Base-by-base conservation (phyloP, 2,113 vertebrate species). In the Chionis minor region DNA sequence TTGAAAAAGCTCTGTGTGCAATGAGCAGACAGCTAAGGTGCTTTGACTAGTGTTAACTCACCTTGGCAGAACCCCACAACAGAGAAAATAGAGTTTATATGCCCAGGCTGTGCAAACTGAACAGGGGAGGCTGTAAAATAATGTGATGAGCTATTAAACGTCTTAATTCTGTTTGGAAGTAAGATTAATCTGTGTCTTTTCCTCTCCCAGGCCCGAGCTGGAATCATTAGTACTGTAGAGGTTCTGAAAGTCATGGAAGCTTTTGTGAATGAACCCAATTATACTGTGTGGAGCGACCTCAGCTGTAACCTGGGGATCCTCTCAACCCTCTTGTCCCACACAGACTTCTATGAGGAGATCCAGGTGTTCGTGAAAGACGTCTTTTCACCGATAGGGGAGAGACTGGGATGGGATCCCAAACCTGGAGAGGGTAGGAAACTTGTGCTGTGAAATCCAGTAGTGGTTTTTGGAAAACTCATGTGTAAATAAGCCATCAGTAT, bases 201-300 rank as follows among this genome's bases (percentile, higher is more conserved):
- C 81, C 96, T 86, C 83, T 92, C 90, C 69, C 98, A 99, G 99
- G 99, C 99, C 92, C 98, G 99, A 95, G 99, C 99, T 95, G 99
- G 99, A 93, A 99, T 99, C 98, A 99, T 99, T 98, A 99, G 99
- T 98, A 99, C 99, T 45, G 99, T 99, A 97, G 99, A 99, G 97
- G 99, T 99, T 95, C 98, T 99, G 94, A 99, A 99, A 97, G 98
- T 99, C 97, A 99, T 99, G 99, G 99, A 99, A 97, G 99, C 99
- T n/a, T 99, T 99, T 92, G 98, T 99, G 97, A 99, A 99, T 84
- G 99, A 99, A 97, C 99, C 99, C 86, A 99, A 99, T 98, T 99
- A 99, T 97, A 99, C 99, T 0, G 99, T 99, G 96, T 99, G 99
- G 99, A 99, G 99, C 74, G 99, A 99, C 98, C 99, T 99, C 95